A percentile compares a stretch with the other conserved stretches of the same genome.
These are phyloP conservation scores for Papilio machaon DNA, from an alignment of 1,140 invertebrate genomes.

Conservation along the genomic window DNA sequence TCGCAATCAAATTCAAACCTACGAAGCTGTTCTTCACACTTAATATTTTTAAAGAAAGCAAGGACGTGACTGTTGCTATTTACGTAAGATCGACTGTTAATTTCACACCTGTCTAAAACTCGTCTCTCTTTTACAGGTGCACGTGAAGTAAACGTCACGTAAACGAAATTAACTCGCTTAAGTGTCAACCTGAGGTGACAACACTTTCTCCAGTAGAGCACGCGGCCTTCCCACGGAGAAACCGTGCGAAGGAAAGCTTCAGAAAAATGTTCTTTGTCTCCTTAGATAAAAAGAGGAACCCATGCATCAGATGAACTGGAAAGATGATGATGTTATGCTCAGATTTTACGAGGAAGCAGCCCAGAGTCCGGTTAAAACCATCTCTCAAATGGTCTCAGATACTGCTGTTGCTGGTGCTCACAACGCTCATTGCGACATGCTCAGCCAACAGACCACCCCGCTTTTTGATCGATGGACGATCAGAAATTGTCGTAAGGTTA, in stretches of 20 bases:
- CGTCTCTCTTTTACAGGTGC: conserved; percentile 60
- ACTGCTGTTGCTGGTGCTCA: conserved; percentile 50
- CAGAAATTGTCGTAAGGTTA: conserved; percentile 93
- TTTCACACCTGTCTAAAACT: conserved; percentile 55
- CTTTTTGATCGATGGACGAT: conserved; percentile 92
- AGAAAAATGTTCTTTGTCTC: conserved; percentile 72
- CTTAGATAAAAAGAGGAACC: conserved; percentile 57
- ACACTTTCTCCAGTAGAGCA: conserved; percentile 72
- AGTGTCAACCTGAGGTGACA: conserved; percentile 56
- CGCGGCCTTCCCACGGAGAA: conserved; percentile 74
- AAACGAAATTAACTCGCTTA: conserved; percentile 59
- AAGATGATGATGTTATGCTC: conserved; percentile 58
- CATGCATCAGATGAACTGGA: conserved; percentile 69
- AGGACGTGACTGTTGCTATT: conserved; percentile 17
- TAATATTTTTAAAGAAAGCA: not conserved
- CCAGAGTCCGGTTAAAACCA: conserved; percentile 70
- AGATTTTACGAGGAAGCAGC: conserved; percentile 47
- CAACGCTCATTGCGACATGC: conserved; percentile 43
- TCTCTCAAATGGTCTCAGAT: conserved; percentile 41
- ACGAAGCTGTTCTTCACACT: not conserved
- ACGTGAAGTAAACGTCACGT: conserved; percentile 64
- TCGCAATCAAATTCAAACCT: not conserved
- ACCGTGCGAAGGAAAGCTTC: conserved; percentile 72
- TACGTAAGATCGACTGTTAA: conserved; percentile 35
- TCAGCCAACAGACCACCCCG: conserved; percentile 89